Conservation (phyloP, 2,113 vertebrate genomes). For the Psittacara wagleri region DNA sequence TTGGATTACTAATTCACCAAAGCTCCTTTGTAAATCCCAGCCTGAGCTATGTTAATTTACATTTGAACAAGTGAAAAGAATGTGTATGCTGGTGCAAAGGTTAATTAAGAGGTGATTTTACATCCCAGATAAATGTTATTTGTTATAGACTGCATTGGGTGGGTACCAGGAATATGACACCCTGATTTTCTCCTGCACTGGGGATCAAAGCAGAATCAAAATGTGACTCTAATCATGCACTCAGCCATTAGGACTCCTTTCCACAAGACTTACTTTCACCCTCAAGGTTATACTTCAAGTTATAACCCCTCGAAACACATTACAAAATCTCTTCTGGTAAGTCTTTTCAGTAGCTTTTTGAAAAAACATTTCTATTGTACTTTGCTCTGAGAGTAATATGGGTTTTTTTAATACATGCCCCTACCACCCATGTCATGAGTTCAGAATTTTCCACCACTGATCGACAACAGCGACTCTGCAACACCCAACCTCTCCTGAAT, state of each 20-base stretch:
- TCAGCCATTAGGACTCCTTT: not conserved
- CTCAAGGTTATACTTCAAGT: not conserved
- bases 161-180: not conserved
- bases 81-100: not conserved
- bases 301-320: not conserved
- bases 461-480: accelerated
- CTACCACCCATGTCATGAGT: not conserved
- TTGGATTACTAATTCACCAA: not conserved
- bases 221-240: not conserved
- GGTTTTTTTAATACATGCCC: not conserved
- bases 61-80: slow-evolving; percentile 1
- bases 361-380: not conserved
- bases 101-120: not conserved
- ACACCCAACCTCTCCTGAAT: not conserved
- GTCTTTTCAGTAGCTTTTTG: not conserved
- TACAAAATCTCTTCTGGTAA: not conserved
- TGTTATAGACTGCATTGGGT: not conserved
- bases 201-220: not conserved
- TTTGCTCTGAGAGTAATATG: not conserved
- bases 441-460: not conserved
- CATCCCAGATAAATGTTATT: not conserved
- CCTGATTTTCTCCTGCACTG: not conserved
- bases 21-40: not conserved
- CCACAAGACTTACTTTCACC: not conserved
- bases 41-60: not conserved